Percentiles rank a stretch among this genome's conserved stretches.
Conservation (phyloP, 2,888 invertebrate species). For the Stratiomys singularior region DNA sequence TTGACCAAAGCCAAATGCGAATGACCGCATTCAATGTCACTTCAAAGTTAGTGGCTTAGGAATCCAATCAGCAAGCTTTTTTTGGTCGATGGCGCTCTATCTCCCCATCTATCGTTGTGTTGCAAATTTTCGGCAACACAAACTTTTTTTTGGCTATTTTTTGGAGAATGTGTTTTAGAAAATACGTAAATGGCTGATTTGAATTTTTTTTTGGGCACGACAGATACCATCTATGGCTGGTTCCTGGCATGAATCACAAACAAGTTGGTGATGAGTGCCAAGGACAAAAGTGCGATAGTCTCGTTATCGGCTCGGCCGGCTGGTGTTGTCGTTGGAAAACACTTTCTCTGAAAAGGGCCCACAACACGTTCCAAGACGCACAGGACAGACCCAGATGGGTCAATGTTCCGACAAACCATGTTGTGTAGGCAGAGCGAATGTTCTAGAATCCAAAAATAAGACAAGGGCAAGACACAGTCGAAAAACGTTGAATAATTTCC, state of each 20-base stretch:
- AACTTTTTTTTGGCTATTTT: background rate
- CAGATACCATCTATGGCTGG: background rate
- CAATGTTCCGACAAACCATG: too few relatives aligned
- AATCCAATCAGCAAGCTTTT: conserved; percentile 34
- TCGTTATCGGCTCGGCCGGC: too few relatives aligned
- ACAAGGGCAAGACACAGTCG: too few relatives aligned
- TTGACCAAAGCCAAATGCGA: conserved; percentile 62
- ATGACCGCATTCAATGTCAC: conserved; percentile 67
- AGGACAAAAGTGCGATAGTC: background rate
- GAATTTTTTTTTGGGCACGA: background rate
- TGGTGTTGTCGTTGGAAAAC: too few relatives aligned
- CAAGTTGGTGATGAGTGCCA: background rate
- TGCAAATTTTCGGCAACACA: background rate
- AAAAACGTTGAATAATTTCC: too few relatives aligned
- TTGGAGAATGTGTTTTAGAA: background rate
- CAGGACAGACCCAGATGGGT: too few relatives aligned
- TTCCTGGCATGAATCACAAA: background rate
- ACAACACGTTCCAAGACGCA: too few relatives aligned
- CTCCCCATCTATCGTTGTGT: background rate
- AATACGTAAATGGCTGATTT: too few relatives aligned
- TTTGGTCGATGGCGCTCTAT: conserved; percentile 9
- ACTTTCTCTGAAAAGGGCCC: too few relatives aligned
- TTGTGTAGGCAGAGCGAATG: too few relatives aligned
- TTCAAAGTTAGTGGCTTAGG: conserved; percentile 42
- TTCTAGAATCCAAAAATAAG: too few relatives aligned